These are phyloP conservation scores for Drosophila albomicans DNA, from an alignment of 1,140 invertebrate genomes.

Conservation along the genomic window DNA sequence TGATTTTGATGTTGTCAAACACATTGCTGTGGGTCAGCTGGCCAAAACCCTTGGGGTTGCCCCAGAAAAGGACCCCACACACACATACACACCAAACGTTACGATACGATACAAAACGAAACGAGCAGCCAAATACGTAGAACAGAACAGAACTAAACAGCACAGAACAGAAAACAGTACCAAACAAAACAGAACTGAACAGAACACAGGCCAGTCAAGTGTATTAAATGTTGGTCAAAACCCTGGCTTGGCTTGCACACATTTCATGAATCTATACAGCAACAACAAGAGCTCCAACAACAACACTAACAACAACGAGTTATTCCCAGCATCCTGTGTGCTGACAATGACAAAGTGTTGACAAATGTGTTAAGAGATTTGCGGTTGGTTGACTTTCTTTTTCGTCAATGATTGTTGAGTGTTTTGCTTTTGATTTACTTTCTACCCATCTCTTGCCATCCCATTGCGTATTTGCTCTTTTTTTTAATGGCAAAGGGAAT, in stretches of 20 bases:
- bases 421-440: constrained; percentile 71
- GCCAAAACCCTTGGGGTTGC: constrained; percentile 25
- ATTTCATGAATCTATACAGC: constrained; percentile 13
- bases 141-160: too few relatives aligned
- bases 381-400: constrained; percentile 69
- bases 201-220: constrained; percentile 55
- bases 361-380: constrained; percentile 84
- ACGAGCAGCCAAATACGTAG: constrained; percentile 20
- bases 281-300: neutral
- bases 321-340: constrained; percentile 18
- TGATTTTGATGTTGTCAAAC: constrained; percentile 21
- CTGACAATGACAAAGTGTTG: constrained; percentile 83
- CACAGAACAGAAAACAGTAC: neutral
- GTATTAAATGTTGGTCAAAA: constrained; percentile 77
- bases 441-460: constrained; percentile 11
- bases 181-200: neutral
- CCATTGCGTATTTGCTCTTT: constrained; percentile 4
- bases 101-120: constrained; percentile 26
- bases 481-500: too few relatives aligned
- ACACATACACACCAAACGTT: neutral
- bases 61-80: neutral
- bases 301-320: neutral
- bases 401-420: constrained; percentile 63
- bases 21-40: constrained; percentile 41
- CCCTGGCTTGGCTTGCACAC: constrained; percentile 2